phyloP scores from a whole-genome alignment of 2,888 invertebrate species.

The Brachycybe producta region DNA sequence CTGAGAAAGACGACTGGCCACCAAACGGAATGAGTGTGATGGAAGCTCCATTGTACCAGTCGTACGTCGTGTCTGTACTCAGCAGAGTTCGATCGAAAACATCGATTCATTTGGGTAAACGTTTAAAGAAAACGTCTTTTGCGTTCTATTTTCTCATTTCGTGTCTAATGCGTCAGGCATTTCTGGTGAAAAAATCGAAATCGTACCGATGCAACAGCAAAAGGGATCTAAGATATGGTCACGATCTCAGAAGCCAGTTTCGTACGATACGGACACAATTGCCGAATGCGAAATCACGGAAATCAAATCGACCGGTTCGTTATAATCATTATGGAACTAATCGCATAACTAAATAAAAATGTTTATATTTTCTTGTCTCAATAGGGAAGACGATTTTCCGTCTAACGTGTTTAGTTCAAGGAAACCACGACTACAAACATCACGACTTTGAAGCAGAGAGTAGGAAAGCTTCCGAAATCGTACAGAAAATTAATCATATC shows the following conservation, averaged over 20 bases:
- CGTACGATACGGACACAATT: conserved; percentile 71
- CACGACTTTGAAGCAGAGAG: conserved; percentile 78
- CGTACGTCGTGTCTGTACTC: conserved; percentile 60
- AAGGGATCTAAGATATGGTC: conserved; percentile 37
- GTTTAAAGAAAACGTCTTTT: neutral
- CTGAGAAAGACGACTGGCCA: conserved; percentile 24
- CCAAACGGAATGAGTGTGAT: conserved; percentile 50
- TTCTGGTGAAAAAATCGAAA: conserved; percentile 80
- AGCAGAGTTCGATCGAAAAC: conserved; percentile 68
- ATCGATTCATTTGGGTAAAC: conserved; percentile 62
- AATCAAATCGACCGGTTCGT: conserved; percentile 43
- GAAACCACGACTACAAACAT: conserved; percentile 58
- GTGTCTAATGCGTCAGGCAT: conserved; percentile 43
- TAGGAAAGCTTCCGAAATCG: conserved; percentile 62
- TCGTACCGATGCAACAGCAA: conserved; percentile 61
- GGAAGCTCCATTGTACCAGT: conserved; percentile 75
- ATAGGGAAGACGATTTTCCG: conserved; percentile 56
- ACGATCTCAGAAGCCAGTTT: conserved; percentile 59
- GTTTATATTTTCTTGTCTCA: no score
- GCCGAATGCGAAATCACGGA: conserved; percentile 76
- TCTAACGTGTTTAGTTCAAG: conserved; percentile 45
- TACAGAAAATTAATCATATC: conserved; percentile 74
- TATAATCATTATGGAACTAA: neutral
- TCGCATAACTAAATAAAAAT: neutral
- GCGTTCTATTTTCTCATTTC: neutral